A percentile compares a stretch with the other conserved stretches of the same genome.
Conservation (phyloP, 2,113 vertebrate species). For the Calonectris borealis region DNA sequence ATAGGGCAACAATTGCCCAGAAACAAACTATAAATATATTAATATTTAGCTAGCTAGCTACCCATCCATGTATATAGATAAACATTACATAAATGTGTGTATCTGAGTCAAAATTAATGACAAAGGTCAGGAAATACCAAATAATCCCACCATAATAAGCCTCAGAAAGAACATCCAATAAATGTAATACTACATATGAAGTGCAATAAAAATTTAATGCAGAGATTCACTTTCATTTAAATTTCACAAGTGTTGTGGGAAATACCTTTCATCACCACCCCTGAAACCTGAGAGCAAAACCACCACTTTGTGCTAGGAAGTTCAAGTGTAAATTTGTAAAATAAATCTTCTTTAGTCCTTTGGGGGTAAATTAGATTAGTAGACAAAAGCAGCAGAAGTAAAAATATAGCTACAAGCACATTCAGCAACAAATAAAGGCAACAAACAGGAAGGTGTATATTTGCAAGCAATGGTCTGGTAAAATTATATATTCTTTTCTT, state of each 20-base stretch:
- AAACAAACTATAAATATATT: not conserved
- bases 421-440: not conserved
- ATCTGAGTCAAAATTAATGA: not conserved
- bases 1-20: not conserved
- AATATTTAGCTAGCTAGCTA: not conserved
- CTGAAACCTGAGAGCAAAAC: not conserved
- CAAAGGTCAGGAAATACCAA: not conserved
- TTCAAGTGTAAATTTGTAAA: slow-evolving; percentile 22
- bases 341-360: slow-evolving; percentile 10
- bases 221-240: not conserved
- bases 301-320: not conserved
- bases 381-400: not conserved
- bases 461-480: not conserved
- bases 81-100: not conserved
- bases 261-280: not conserved
- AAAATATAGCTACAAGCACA: not conserved
- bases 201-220: not conserved
- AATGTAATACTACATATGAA: not conserved
- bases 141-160: not conserved
- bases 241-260: not conserved
- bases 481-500: not conserved
- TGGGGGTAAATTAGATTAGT: not conserved
- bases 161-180: not conserved
- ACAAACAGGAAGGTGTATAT: not conserved
- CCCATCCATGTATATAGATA: not conserved